A percentile compares a stretch with the other conserved stretches of the same genome.
phyloP scores from a whole-genome alignment of 2,888 invertebrate species.

The Tanytarsus gracilentus region DNA sequence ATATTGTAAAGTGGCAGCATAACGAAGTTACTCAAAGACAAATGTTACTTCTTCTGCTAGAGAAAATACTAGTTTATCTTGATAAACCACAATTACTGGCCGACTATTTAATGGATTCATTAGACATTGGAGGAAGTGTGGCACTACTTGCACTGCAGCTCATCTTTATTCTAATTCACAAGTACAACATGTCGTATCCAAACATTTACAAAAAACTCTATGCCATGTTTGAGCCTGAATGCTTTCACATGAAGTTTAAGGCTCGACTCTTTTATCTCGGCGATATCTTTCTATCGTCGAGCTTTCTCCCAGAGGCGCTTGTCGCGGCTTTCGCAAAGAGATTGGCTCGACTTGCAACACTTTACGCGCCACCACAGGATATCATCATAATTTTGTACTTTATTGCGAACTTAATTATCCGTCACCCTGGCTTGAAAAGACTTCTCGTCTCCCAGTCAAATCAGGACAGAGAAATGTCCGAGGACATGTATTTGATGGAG shows the following conservation, averaged over 20 bases:
- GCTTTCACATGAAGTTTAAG: slow-evolving; percentile 85
- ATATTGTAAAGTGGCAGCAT: slow-evolving; percentile 64
- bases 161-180: slow-evolving; percentile 78
- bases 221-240: slow-evolving; percentile 81
- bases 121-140: slow-evolving; percentile 77
- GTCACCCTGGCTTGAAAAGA: slow-evolving; percentile 75
- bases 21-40: slow-evolving; percentile 63
- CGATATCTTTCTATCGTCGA: slow-evolving; percentile 85
- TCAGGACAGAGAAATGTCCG: slow-evolving; percentile 35
- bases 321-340: slow-evolving; percentile 92
- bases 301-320: slow-evolving; percentile 81
- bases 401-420: slow-evolving; percentile 71
- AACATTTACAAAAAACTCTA: slow-evolving; percentile 93
- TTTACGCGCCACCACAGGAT: slow-evolving; percentile 70
- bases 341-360: slow-evolving; percentile 69
- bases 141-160: slow-evolving; percentile 87
- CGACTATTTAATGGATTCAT: slow-evolving; percentile 84
- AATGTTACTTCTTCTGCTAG: slow-evolving; percentile 69
- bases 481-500: slow-evolving; percentile 78
- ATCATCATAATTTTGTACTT: slow-evolving; percentile 68
- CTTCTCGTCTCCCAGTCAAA: slow-evolving; percentile 47
- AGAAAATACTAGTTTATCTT: slow-evolving; percentile 71
- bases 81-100: slow-evolving; percentile 74
- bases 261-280: slow-evolving; percentile 78
- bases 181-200: slow-evolving; percentile 90